These are phyloP conservation scores for Betta splendens DNA, from an alignment of 2,797 vertebrate genomes.

Conservation along the genomic window DNA sequence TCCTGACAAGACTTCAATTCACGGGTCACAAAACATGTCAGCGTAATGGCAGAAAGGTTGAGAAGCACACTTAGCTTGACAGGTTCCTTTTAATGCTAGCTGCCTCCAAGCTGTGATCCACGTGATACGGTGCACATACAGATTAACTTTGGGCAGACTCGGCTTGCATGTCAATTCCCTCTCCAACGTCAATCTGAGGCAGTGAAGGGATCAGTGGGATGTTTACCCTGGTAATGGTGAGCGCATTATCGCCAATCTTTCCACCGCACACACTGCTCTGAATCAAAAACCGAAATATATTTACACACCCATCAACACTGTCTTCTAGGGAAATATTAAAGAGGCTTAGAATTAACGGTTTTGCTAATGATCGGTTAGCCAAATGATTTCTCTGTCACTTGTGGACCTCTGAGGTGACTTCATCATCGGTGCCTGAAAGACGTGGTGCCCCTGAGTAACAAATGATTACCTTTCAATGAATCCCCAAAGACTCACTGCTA, in stretches of 20 bases:
- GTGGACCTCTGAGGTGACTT: constrained; percentile 86
- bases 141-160: constrained; percentile 66
- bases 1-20: constrained; percentile 83
- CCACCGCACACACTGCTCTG: constrained; percentile 12
- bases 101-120: constrained; percentile 72
- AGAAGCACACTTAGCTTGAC: constrained; percentile 77
- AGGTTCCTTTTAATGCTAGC: constrained; percentile 78
- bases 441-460: constrained; percentile 81
- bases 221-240: constrained; percentile 22
- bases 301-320: constrained; percentile 7
- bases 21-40: constrained; percentile 83
- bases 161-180: constrained; percentile 73
- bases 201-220: constrained; percentile 33
- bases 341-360: constrained; percentile 43
- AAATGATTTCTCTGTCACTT: constrained; percentile 83
- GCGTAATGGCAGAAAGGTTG: constrained; percentile 74
- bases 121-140: constrained; percentile 71
- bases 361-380: constrained; percentile 75
- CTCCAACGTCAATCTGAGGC: constrained; percentile 58
- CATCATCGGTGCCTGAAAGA: constrained; percentile 85
- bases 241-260: constrained; percentile 10
- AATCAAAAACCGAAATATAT: constrained; percentile 10
- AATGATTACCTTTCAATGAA: constrained; percentile 89
- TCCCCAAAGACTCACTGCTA: constrained; percentile 81
- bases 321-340: constrained; percentile 35